Evolutionary conservation across 1,140 invertebrate species (phyloP).

Genomic region (Steinernema khuongi): DNA sequence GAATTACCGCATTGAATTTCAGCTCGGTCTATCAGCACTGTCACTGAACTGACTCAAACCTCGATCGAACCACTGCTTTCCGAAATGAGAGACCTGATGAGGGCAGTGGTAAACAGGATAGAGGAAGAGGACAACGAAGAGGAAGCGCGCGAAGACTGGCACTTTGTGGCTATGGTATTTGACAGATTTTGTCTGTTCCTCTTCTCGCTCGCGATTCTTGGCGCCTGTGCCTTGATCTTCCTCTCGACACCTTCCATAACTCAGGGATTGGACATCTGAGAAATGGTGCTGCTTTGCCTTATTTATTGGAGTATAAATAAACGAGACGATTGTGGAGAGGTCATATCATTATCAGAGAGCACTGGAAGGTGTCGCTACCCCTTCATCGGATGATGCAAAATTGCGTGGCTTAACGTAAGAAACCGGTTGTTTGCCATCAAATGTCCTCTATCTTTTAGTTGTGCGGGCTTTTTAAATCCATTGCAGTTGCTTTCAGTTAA

Average conservation of each 20-base stretch:
- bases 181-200: conserved; percentile 9
- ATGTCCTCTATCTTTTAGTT: too few relatives aligned
- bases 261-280: not conserved
- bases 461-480: too few relatives aligned
- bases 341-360: too few relatives aligned
- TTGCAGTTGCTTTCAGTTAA: too few relatives aligned
- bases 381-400: too few relatives aligned
- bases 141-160: not conserved
- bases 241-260: not conserved
- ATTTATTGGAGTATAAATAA: not conserved
- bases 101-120: not conserved
- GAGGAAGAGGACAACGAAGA: conserved; percentile 8
- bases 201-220: conserved; percentile 7
- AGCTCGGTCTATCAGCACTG: not conserved
- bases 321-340: not conserved
- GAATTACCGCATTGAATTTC: too few relatives aligned
- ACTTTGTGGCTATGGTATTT: conserved; percentile 6
- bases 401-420: too few relatives aligned
- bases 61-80: not conserved
- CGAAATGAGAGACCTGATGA: not conserved
- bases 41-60: not conserved
- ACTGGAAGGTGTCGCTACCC: too few relatives aligned
- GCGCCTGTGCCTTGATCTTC: not conserved
- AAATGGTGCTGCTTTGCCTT: too few relatives aligned
- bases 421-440: too few relatives aligned